A percentile compares a stretch with the other conserved stretches of the same genome.
phyloP scores from a whole-genome alignment of 30 jellyfish, hydroid and myxozoan species.

The Mastigias papua region DNA sequence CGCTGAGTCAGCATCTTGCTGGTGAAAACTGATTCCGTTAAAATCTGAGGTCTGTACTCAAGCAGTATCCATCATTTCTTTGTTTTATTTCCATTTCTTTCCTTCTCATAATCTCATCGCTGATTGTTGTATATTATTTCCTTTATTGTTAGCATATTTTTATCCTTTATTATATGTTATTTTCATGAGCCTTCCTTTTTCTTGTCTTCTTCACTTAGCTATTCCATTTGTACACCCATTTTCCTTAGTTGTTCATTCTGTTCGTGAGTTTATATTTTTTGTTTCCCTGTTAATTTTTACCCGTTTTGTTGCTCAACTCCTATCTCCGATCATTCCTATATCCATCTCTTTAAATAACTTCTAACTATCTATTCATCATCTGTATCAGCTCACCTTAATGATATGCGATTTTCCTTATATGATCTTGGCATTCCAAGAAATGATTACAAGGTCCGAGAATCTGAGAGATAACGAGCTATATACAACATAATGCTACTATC shows the following conservation, averaged over 20 bases:
- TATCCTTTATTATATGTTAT: too few species aligned
- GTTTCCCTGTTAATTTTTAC: too few species aligned
- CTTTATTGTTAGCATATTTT: too few species aligned
- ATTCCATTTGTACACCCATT: not conserved
- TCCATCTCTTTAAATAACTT: too few species aligned
- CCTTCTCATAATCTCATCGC: not conserved
- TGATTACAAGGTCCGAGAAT: conserved; percentile 79
- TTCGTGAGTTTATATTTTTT: too few species aligned
- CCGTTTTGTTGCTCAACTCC: not conserved
- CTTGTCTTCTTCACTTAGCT: too few species aligned
- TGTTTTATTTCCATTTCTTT: not conserved
- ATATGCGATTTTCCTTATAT: conserved; percentile 76
- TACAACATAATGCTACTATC: not conserved
- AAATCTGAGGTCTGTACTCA: not conserved
- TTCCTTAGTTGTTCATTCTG: too few species aligned
- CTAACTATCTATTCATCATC: too few species aligned
- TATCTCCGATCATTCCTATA: too few species aligned
- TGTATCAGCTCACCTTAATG: conserved; percentile 18
- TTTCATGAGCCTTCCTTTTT: too few species aligned
- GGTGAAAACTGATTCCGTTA: not conserved
- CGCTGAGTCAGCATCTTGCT: not conserved
- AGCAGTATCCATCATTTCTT: not conserved
- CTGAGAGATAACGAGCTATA: conserved; percentile 32
- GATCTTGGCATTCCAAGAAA: conserved; percentile 65
- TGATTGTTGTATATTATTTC: too few species aligned